Evolutionary conservation across 2,113 vertebrate genomes (phyloP).

Genomic region (Brachionichthys hirsutus): DNA sequence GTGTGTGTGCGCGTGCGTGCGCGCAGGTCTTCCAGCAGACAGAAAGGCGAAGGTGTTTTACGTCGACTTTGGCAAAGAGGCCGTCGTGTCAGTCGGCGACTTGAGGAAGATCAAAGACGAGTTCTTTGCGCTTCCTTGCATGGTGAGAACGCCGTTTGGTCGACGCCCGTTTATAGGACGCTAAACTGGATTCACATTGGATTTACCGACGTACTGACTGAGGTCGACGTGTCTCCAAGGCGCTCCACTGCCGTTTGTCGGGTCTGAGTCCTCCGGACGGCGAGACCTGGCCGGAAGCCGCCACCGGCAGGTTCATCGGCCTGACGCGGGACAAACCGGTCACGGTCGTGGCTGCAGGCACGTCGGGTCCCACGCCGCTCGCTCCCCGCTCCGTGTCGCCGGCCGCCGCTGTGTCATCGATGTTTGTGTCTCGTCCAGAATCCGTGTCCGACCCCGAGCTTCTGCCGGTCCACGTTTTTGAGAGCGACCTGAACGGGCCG

Average conservation of each 20-base stretch:
- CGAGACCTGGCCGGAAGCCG: slow-evolving; percentile 78
- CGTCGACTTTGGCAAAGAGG: slow-evolving; percentile 85
- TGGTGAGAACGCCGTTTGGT: slow-evolving; percentile 74
- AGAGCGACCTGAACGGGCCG: slow-evolving; percentile 17
- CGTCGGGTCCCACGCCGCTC: too few relatives aligned
- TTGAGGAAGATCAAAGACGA: slow-evolving; percentile 86
- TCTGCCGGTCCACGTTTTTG: slow-evolving; percentile 62
- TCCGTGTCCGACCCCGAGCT: neutral
- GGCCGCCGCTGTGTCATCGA: too few relatives aligned
- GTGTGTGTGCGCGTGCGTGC: neutral
- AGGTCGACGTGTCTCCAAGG: slow-evolving; percentile 68
- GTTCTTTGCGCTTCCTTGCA: slow-evolving; percentile 83
- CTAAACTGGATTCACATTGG: neutral
- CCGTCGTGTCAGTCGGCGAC: slow-evolving; percentile 76
- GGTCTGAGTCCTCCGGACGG: slow-evolving; percentile 76
- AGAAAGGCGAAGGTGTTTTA: slow-evolving; percentile 82
- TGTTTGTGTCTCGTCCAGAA: slow-evolving; percentile 17
- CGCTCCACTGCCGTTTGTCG: slow-evolving; percentile 84
- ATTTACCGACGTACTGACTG: neutral
- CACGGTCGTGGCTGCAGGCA: slow-evolving; percentile 81
- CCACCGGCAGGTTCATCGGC: slow-evolving; percentile 81
- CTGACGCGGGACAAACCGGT: slow-evolving; percentile 80
- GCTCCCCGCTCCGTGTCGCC: too few relatives aligned
- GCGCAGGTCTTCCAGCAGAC: slow-evolving; percentile 78
- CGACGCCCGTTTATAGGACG: neutral